phyloP scores from a whole-genome alignment of 1,140 invertebrate genomes.

The Mylabris phalerata region DNA sequence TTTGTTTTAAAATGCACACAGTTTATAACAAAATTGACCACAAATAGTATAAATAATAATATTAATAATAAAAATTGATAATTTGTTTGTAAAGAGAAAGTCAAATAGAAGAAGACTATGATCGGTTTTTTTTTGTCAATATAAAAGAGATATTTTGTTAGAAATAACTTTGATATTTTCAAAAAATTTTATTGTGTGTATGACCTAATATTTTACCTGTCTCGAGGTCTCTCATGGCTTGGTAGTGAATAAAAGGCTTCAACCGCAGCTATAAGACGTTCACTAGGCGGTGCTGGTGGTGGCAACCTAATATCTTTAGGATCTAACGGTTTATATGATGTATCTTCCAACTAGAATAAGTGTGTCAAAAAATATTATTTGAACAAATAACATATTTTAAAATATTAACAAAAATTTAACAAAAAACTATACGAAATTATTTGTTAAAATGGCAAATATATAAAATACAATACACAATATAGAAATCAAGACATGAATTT shows the following conservation, averaged over 20 bases:
- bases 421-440: no score
- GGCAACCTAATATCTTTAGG: slow-evolving; percentile 85
- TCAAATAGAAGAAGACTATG: no score
- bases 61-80: no score
- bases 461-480: background rate
- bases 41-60: background rate
- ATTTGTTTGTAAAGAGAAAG: background rate
- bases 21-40: slow-evolving; percentile 9
- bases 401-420: no score
- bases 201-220: slow-evolving; percentile 61
- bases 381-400: background rate
- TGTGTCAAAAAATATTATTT: slow-evolving; percentile 24
- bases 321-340: slow-evolving; percentile 83
- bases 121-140: no score
- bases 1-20: slow-evolving; percentile 8
- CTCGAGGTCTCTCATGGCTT: slow-evolving; percentile 86
- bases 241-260: slow-evolving; percentile 93
- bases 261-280: slow-evolving; percentile 82
- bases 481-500: no score
- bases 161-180: background rate
- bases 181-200: background rate
- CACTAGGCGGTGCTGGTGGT: slow-evolving; percentile 87
- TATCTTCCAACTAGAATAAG: slow-evolving; percentile 71
- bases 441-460: no score
- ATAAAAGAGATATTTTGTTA: no score